Evolutionary conservation across 2,113 vertebrate genomes (phyloP), one percentile per base, ranked within the genome.

Genomic region (Cygnus atratus): DNA sequence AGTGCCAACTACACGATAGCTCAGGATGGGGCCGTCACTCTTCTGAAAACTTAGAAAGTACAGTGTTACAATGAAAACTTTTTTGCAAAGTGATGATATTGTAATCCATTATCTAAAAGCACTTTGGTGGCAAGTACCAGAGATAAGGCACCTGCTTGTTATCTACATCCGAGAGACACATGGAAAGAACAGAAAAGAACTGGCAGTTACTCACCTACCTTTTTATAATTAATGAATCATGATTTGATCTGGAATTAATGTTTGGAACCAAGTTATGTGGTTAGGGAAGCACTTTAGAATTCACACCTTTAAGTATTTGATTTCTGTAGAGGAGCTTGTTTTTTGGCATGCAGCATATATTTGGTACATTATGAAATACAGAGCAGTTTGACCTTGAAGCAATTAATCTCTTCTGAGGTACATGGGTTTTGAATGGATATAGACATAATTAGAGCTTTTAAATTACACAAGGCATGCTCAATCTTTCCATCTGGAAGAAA

Each of bases 101-200:
- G 43, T 54, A 75, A 81, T 78, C 33, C 70, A 28, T 68, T 73
- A 73, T 92, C 62, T 55, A 66, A 93, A 92, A 82, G 28, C 57
- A 84, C 62, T 79, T 48, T 43, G 39, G 28, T 78, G 48, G 62
- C 62, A 87, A 59, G 58, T 61, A 37, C 58, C 62, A 82, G 66
- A 95, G 90, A 95, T 93, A 94, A 94, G 77, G 41, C 90, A 88
- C 80, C 65, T 92, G 83, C 73, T 91, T 93, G 77, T 96, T 96
- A 91, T 93, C 90, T 87, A 80, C 70, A 41, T 44, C 66, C 77
- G 70, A 96, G 73, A 93, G 70, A 50, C 92, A 79, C 61, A 66
- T 89, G 87, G 89, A 90, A 97, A 82, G 0, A 13, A 55, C 61
- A 87, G 73, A 35, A 62, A 84, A 31, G 43, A 93, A 74, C 55